phyloP scores from a whole-genome alignment of 2,888 invertebrate genomes.

The Stenchaetothrips biformis region DNA sequence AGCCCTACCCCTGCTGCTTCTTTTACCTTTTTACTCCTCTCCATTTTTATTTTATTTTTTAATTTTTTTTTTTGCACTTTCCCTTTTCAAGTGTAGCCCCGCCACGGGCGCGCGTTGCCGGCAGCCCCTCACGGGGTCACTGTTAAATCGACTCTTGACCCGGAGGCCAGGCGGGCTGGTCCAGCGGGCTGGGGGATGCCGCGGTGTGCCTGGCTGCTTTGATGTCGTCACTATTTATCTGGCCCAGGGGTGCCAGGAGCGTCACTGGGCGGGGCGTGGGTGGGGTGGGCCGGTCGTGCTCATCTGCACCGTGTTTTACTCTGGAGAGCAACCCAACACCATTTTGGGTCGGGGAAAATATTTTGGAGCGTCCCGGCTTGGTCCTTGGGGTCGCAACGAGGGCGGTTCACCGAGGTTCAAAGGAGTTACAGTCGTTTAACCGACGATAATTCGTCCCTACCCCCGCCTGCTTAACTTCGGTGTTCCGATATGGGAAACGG shows the following conservation, averaged over 20 bases:
- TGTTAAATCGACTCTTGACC: not conserved
- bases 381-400: too few relatives aligned
- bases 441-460: too few relatives aligned
- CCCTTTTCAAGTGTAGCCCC: conserved; percentile 3
- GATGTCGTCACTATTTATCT: not conserved
- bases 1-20: not conserved
- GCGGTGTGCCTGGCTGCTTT: not conserved
- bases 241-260: not conserved
- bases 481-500: too few relatives aligned
- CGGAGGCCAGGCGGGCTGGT: not conserved
- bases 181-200: not conserved
- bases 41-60: not conserved
- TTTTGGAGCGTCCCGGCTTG: not conserved
- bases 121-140: not conserved
- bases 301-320: not conserved
- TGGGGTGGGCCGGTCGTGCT: not conserved
- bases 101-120: not conserved
- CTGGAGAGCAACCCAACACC: not conserved
- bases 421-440: too few relatives aligned
- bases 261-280: not conserved
- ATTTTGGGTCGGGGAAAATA: not conserved
- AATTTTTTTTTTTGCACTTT: not conserved
- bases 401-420: too few relatives aligned
- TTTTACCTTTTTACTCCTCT: not conserved
- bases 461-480: too few relatives aligned